Base-by-base conservation (phyloP, 2,797 vertebrate species). In the Argentina silus region DNA sequence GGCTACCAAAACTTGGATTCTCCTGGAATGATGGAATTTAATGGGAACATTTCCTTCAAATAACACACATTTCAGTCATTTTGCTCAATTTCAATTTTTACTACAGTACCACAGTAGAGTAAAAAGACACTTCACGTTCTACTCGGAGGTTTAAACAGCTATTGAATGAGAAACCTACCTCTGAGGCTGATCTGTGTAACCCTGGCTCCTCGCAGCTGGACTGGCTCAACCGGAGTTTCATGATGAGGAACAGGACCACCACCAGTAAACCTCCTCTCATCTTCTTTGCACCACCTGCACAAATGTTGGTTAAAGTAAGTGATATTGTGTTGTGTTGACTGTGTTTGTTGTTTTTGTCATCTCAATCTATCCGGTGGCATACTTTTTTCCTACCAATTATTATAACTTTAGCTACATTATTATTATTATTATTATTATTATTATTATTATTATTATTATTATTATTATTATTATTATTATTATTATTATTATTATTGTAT, bases 161-260 rank as follows among this genome's bases (percentile, higher is more conserved):
- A 60, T 36, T 7, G 19, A 44, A 4, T 9, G 7, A 8, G 6
- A 21, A 70, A 85, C 93, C 2, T 88, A 94, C 91, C 73, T 90
- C 89, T 76, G 91, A 83, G 70, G 84, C 74, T 67, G 85, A 50
- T 77, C 69, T 89, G 79, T 83, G 87, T 61, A 87, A 72, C 72
- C 91, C 93, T 48, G 85, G 79, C 70, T 94, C 94, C 76, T 93
- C 90, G 82, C 95, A 95, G 79, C 89, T 92, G 76, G 92, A 94
- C 65, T 91, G 90, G 68, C 92, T 90, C 87, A 78, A 90, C 42
- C 67, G 85, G 85, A 91, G 88, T 85, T 93, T 93, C 87, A 95
- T 84, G 81, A 95, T 68, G 70, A 95, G 87, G 75, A 95, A 90
- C 84, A 95, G 81, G 80, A 86, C 86, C 68, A 93, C 85, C 42